Percentiles rank a stretch among this genome's conserved stretches.
Evolutionary conservation across 2,888 invertebrate genomes (phyloP).

Genomic region (Trilocha varians): DNA sequence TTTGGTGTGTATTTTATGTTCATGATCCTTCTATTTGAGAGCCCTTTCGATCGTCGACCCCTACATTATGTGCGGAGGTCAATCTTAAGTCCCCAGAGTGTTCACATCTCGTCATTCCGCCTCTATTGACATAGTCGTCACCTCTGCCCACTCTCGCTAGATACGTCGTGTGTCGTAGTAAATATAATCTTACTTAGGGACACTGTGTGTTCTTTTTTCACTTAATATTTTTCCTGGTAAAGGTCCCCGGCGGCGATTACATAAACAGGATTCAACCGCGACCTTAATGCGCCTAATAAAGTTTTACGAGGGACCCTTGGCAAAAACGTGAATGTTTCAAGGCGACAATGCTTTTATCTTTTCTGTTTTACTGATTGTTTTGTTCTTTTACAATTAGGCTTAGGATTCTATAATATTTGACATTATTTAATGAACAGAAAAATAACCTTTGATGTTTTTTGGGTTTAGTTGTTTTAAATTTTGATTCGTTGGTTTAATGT

Average conservation of each 20-base stretch:
- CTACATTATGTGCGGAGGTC: slow-evolving; percentile 8
- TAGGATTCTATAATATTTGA: slow-evolving; percentile 22
- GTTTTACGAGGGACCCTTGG: slow-evolving; percentile 70
- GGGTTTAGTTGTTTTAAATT: neutral
- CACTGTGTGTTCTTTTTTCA: slow-evolving; percentile 66
- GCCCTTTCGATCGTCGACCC: neutral
- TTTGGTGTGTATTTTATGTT: neutral
- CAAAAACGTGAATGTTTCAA: slow-evolving; percentile 66
- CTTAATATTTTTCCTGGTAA: slow-evolving; percentile 69
- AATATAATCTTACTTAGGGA: slow-evolving; percentile 56
- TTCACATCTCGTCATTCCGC: slow-evolving; percentile 26
- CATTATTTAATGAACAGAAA: slow-evolving; percentile 8
- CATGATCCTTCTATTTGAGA: neutral
- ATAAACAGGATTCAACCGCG: slow-evolving; percentile 73
- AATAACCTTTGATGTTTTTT: neutral
- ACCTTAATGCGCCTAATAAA: slow-evolving; percentile 72
- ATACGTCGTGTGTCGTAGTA: slow-evolving; percentile 36
- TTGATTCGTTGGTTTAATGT: neutral
- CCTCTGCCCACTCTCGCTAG: slow-evolving; percentile 29
- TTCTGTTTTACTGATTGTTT: slow-evolving; percentile 67
- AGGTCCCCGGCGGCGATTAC: slow-evolving; percentile 70
- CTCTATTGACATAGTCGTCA: slow-evolving; percentile 26
- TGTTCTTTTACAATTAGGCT: slow-evolving; percentile 54
- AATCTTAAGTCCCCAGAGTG: slow-evolving; percentile 18
- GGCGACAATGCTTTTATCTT: slow-evolving; percentile 72